phyloP scores from a whole-genome alignment of 2,888 invertebrate genomes.

The Zygaena filipendulae region DNA sequence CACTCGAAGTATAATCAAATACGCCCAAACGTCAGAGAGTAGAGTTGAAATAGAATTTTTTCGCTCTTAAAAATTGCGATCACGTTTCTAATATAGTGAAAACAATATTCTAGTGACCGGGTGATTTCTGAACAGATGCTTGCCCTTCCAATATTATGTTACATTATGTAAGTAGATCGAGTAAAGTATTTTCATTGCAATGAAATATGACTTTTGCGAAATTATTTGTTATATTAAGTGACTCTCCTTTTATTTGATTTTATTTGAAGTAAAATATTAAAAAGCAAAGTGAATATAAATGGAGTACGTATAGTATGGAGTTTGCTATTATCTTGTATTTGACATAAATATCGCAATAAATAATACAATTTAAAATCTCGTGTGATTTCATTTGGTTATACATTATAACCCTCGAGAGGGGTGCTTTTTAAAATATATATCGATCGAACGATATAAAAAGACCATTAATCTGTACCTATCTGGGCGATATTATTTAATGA shows the following conservation, averaged over 20 bases:
- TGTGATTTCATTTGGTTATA: constrained; percentile 35
- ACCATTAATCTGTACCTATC: constrained; percentile 65
- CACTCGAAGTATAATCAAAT: constrained; percentile 57
- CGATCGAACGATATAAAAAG: constrained; percentile 54
- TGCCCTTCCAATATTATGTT: constrained; percentile 54
- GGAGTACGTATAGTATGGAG: no score
- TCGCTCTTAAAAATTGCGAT: constrained; percentile 67
- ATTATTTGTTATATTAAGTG: no score
- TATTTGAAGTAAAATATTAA: no score
- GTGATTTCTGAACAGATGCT: constrained; percentile 64
- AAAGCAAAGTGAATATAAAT: no score
- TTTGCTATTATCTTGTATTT: no score
- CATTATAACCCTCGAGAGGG: constrained; percentile 44
- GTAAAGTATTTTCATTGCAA: constrained; percentile 47
- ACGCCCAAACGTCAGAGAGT: constrained; percentile 45
- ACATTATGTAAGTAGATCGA: constrained; percentile 40
- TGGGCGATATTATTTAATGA: constrained; percentile 64
- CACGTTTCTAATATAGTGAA: constrained; percentile 72
- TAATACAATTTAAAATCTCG: constrained; percentile 52
- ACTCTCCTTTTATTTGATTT: no score
- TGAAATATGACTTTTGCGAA: constrained; percentile 51
- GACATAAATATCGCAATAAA: no score
- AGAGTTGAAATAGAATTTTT: constrained; percentile 62
- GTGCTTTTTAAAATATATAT: constrained; percentile 36
- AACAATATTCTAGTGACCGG: constrained; percentile 71